phyloP scores from a whole-genome alignment of 2,113 vertebrate species.

The Hipposideros armiger region DNA sequence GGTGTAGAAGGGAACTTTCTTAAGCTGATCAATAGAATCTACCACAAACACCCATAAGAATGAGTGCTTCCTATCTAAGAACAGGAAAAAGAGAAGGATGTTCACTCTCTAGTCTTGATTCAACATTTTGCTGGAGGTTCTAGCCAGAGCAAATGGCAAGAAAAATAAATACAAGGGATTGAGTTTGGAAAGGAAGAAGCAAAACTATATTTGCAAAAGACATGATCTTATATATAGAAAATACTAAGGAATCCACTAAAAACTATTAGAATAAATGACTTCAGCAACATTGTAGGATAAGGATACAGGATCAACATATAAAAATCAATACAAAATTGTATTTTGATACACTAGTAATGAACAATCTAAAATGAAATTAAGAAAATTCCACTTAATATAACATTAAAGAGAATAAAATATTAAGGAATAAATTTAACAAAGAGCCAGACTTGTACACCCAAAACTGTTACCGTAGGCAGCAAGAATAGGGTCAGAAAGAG shows the following conservation, averaged over 20 bases:
- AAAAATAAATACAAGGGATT: neutral
- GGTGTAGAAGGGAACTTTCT: neutral
- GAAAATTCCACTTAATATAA: neutral
- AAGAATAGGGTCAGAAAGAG: too few relatives aligned
- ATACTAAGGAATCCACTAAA: neutral
- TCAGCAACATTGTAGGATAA: neutral
- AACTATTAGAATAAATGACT: neutral
- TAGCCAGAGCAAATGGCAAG: neutral
- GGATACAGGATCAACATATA: neutral
- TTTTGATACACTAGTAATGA: neutral
- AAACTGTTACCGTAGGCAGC: too few relatives aligned
- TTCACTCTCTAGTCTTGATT: neutral
- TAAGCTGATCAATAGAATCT: neutral
- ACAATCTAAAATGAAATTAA: neutral
- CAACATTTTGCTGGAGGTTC: neutral
- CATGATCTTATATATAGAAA: neutral
- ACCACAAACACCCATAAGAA: neutral
- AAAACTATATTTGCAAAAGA: neutral
- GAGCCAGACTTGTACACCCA: too few relatives aligned
- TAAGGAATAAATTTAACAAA: too few relatives aligned
- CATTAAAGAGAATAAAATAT: too few relatives aligned
- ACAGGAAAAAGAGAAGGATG: neutral
- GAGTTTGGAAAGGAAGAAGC: neutral
- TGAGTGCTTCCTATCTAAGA: neutral
- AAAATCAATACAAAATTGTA: neutral